Percentiles rank a stretch among this genome's conserved stretches.
phyloP scores from a whole-genome alignment of 2,888 invertebrate genomes.

The Pimpla rufipes region DNA sequence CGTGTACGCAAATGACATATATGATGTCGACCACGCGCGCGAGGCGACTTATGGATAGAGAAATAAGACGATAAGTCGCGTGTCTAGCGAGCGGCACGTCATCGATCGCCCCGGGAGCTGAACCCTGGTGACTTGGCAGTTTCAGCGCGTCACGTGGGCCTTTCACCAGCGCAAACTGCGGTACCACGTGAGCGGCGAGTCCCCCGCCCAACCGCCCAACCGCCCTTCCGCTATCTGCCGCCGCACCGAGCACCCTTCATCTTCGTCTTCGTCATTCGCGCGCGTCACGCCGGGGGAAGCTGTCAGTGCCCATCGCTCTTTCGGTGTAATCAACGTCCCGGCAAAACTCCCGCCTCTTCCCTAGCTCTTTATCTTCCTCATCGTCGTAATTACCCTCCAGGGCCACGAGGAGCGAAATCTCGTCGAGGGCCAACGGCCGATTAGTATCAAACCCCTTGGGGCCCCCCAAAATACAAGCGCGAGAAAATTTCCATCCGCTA shows the following conservation, averaged over 20 bases:
- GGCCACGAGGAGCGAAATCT: slow-evolving; percentile 7
- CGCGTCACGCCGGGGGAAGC: background rate
- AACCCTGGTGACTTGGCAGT: slow-evolving; percentile 17
- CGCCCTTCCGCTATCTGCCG: background rate
- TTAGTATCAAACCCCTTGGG: slow-evolving; percentile 11
- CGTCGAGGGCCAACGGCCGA: slow-evolving; percentile 23
- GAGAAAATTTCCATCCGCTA: too few species aligned
- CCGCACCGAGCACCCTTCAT: slow-evolving; percentile 17
- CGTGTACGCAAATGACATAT: slow-evolving; percentile 18
- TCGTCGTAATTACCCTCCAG: slow-evolving; percentile 41
- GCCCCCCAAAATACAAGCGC: background rate
- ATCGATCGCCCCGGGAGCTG: slow-evolving; percentile 7
- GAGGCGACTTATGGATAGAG: slow-evolving; percentile 12
- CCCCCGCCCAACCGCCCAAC: background rate
- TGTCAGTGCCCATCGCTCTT: slow-evolving; percentile 24
- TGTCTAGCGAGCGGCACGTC: slow-evolving; percentile 13
- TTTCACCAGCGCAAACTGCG: background rate
- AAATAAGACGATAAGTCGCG: slow-evolving; percentile 34
- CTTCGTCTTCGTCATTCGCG: slow-evolving; percentile 25
- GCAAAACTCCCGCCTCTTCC: background rate
- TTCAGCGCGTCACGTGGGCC: slow-evolving; percentile 27
- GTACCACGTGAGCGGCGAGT: slow-evolving; percentile 10
- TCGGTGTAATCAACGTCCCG: slow-evolving; percentile 20
- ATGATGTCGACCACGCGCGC: slow-evolving; percentile 2
- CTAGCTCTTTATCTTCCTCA: slow-evolving; percentile 18